Percentiles rank a stretch among this genome's conserved stretches.
phyloP scores from a whole-genome alignment of 2,113 vertebrate genomes.

The Notarius quadriscutis region DNA sequence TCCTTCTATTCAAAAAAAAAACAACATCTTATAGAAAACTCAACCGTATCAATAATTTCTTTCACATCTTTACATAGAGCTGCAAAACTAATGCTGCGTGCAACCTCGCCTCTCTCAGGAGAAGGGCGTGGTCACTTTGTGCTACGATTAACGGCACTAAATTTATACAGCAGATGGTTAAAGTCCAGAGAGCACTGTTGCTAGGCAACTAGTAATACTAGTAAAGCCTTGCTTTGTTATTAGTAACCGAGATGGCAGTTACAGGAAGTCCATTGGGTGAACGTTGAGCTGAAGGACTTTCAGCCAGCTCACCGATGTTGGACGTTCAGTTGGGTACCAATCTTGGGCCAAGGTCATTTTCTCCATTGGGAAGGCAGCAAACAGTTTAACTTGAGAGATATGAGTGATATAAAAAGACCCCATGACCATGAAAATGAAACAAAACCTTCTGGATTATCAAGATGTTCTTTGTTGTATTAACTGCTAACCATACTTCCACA shows the following conservation, averaged over 20 bases:
- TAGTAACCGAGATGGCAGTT: neutral
- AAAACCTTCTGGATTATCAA: too few species aligned
- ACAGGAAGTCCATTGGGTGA: too few species aligned
- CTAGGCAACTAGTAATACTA: neutral
- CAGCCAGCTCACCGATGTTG: too few species aligned
- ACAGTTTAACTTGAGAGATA: too few species aligned
- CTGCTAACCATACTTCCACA: too few species aligned
- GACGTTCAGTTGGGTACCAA: too few species aligned
- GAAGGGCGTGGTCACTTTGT: neutral
- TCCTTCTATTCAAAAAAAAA: neutral
- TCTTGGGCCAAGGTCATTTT: too few species aligned
- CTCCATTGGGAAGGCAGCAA: too few species aligned
- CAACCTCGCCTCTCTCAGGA: neutral
- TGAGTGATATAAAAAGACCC: too few species aligned
- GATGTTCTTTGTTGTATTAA: too few species aligned
- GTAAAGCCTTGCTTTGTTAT: neutral
- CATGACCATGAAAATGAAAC: too few species aligned
- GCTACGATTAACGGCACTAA: neutral
- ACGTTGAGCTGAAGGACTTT: too few species aligned
- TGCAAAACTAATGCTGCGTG: neutral
- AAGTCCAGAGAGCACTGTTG: neutral
- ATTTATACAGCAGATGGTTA: neutral
- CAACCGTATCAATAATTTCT: neutral
- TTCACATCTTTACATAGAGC: neutral
- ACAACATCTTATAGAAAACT: neutral